Evolutionary conservation across 2,888 invertebrate genomes (phyloP).

Genomic region (Polyommatus icarus): DNA sequence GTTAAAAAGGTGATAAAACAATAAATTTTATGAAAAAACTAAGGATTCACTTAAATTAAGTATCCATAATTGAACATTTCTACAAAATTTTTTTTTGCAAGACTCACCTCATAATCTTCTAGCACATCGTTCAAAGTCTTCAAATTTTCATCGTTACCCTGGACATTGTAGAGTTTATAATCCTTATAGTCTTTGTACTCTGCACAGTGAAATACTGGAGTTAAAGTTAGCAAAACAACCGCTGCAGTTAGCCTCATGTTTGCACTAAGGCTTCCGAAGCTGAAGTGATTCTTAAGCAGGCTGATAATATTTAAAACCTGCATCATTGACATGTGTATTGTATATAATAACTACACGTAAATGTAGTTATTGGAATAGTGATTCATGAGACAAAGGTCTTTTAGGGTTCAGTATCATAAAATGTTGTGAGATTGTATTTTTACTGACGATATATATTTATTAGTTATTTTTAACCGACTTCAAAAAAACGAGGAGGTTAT

Average conservation of each 20-base stretch:
- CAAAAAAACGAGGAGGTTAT: too few relatives aligned
- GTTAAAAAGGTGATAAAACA: too few relatives aligned
- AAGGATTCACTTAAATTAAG: too few relatives aligned
- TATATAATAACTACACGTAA: neutral
- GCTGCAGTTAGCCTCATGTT: slow-evolving; percentile 15
- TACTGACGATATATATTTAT: neutral
- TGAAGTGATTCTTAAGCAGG: neutral
- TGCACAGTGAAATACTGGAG: neutral
- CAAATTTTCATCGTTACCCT: slow-evolving; percentile 36
- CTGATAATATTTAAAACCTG: slow-evolving; percentile 19
- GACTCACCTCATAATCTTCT: slow-evolving; percentile 49
- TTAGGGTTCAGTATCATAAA: neutral
- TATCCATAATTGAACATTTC: too few relatives aligned
- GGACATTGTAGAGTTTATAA: slow-evolving; percentile 41
- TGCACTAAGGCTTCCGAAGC: neutral
- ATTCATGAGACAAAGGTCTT: neutral
- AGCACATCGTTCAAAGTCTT: slow-evolving; percentile 36
- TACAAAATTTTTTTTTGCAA: too few relatives aligned
- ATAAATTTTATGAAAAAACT: too few relatives aligned
- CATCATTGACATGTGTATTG: neutral
- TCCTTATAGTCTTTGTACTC: slow-evolving; percentile 42
- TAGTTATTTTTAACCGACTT: too few relatives aligned
- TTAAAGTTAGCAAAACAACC: slow-evolving; percentile 10
- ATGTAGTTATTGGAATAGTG: neutral
- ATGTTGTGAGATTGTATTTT: neutral